Evolutionary conservation across 2,797 vertebrate genomes (phyloP).

Genomic region (Micropoecilia bifurca): DNA sequence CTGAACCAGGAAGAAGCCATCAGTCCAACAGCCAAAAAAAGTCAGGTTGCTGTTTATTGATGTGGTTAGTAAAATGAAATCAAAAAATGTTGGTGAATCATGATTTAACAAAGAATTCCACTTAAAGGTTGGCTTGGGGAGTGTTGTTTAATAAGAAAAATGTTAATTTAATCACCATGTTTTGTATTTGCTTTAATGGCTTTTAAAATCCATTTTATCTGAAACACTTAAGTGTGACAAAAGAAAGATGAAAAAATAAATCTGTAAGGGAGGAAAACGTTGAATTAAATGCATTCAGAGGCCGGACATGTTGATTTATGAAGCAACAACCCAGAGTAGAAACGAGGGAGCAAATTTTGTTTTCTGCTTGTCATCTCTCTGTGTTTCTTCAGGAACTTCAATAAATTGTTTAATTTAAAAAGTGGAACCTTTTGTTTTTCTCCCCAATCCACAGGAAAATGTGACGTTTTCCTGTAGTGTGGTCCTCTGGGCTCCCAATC

Average conservation of each 20-base stretch:
- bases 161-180: background rate
- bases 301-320: background rate
- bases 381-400: background rate
- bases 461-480: background rate
- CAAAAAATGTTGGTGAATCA: background rate
- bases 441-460: background rate
- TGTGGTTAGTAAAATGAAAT: background rate
- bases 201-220: background rate
- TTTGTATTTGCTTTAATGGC: background rate
- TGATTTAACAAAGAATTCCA: background rate
- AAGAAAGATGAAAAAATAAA: background rate
- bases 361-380: background rate
- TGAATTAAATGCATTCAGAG: background rate
- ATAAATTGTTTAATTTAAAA: background rate
- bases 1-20: background rate
- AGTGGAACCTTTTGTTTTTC: background rate
- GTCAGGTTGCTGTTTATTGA: background rate
- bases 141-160: background rate
- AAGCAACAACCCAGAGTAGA: background rate
- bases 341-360: background rate
- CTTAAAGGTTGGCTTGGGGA: background rate
- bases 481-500: background rate
- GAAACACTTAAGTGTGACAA: background rate
- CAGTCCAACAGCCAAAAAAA: background rate
- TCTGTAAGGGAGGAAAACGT: background rate